A percentile compares a stretch with the other conserved stretches of the same genome.
phyloP scores from a whole-genome alignment of 1,140 invertebrate species.

The Harpegnathos saltator region DNA sequence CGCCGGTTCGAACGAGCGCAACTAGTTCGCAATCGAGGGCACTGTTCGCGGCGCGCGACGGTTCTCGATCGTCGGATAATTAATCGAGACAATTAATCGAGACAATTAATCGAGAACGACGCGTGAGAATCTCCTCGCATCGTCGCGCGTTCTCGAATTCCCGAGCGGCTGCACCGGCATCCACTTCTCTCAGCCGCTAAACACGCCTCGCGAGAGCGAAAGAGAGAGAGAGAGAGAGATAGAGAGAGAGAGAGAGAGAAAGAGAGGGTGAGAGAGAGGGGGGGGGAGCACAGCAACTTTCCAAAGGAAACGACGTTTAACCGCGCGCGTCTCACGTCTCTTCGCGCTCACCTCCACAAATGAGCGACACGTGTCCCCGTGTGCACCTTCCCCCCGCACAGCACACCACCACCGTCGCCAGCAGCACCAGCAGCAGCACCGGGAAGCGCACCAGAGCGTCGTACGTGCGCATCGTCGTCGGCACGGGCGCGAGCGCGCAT shows the following conservation, averaged over 20 bases:
- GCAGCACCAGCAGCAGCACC: too few species aligned
- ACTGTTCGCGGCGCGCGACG: neutral
- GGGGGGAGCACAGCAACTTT: neutral
- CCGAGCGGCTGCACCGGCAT: neutral
- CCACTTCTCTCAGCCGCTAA: too few species aligned
- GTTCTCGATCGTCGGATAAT: neutral
- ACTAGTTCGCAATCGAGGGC: conserved; percentile 6
- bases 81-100: neutral
- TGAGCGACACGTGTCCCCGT: conserved; percentile 21
- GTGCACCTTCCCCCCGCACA: neutral
- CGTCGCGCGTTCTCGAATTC: neutral
- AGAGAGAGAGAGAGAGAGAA: too few species aligned
- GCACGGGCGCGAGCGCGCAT: too few species aligned
- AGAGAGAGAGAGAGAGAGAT: too few species aligned
- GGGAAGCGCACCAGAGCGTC: too few species aligned
- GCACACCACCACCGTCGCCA: neutral
- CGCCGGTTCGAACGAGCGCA: neutral
- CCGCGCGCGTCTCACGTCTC: neutral
- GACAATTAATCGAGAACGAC: neutral
- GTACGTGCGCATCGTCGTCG: neutral
- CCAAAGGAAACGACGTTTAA: conserved; percentile 14
- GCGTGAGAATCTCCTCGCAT: neutral
- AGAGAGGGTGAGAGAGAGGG: too few species aligned
- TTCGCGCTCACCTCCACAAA: conserved; percentile 29
- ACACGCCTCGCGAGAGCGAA: too few species aligned